Evolutionary conservation across 2,888 invertebrate species (phyloP), one percentile per base, ranked within the genome.

Genomic region (Drosophila pseudotakahashii): DNA sequence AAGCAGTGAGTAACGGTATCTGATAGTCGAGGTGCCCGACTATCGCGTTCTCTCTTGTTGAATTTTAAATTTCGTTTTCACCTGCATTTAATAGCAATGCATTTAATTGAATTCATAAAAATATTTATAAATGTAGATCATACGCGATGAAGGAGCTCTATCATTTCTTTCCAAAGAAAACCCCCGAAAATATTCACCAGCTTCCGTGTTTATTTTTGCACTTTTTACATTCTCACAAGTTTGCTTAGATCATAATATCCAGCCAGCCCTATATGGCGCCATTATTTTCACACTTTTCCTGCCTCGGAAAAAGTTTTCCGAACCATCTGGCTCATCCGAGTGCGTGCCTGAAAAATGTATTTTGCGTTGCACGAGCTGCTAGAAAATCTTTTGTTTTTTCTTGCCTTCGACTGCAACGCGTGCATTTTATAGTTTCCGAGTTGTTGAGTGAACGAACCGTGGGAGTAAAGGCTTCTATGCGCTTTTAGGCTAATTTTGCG

Each of bases 381-480:
- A 32, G 14, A 37, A 67, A 52, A 53, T 57, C 39, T 39, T 53
- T 34, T 67, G 39, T 41, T 47, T 47, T 47, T 55, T 57, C 68
- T 70, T 34, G n/a, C 39, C 39, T 26, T 10, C 44, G 68, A 54
- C 57, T 85, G 85, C 85, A 81, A 74, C 82, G 79, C 77, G 75
- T 82, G 82, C 82, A 88, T 79, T 88, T 82, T 79, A 87, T 82
- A 70, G 82, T 75, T 79, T 63, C 45, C n/a, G 34, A 64, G 63
- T 57, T 76, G 75, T 47, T 51, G 76, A 64, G 69, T 55, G 44
- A 72, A 48, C 51, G 64, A 32, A 39, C 66, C 51, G 66, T 51
- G 51, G 51, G 64, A 37, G 48, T 26, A 37, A 26, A 41, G 64
- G 53, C 67, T 37, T 64, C 45, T 44, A 30, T 44, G 52, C 64